phyloP scores from a whole-genome alignment of 1,140 invertebrate species.

The Sipha flava region DNA sequence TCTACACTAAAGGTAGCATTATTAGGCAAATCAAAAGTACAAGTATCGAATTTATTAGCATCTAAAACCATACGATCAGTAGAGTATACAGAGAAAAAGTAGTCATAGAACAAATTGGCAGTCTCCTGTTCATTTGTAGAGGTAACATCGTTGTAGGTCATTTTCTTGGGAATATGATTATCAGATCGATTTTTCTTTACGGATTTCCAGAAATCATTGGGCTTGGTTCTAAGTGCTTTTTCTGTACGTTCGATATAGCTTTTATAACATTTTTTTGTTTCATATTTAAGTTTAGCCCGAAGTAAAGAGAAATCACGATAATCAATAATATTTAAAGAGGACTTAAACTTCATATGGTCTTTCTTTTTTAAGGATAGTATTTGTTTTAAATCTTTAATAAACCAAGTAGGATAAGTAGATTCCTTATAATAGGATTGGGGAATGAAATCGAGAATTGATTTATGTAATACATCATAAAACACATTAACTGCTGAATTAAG shows the following conservation, averaged over 20 bases:
- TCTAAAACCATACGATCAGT: background rate
- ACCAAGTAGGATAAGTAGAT: too few relatives aligned
- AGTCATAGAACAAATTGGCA: background rate
- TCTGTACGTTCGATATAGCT: background rate
- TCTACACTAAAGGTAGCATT: too few relatives aligned
- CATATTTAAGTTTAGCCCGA: background rate
- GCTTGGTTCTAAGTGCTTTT: background rate
- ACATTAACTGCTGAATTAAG: too few relatives aligned
- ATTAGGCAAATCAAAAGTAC: too few relatives aligned
- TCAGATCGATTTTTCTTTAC: background rate
- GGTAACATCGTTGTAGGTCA: background rate
- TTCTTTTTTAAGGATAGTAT: too few relatives aligned
- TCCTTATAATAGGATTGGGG: too few relatives aligned
- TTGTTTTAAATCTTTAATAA: too few relatives aligned
- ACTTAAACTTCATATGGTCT: background rate
- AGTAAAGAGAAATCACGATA: background rate
- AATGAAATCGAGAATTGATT: too few relatives aligned
- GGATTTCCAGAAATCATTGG: background rate
- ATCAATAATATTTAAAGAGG: background rate
- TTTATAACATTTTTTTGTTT: background rate
- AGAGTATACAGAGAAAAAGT: background rate
- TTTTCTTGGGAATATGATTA: background rate
- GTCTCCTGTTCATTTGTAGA: background rate
- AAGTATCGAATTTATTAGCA: too few relatives aligned
- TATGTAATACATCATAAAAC: too few relatives aligned